Evolutionary conservation across 2,113 vertebrate species (phyloP), one percentile per base, ranked within the genome.

Genomic region (Rissa tridactyla): DNA sequence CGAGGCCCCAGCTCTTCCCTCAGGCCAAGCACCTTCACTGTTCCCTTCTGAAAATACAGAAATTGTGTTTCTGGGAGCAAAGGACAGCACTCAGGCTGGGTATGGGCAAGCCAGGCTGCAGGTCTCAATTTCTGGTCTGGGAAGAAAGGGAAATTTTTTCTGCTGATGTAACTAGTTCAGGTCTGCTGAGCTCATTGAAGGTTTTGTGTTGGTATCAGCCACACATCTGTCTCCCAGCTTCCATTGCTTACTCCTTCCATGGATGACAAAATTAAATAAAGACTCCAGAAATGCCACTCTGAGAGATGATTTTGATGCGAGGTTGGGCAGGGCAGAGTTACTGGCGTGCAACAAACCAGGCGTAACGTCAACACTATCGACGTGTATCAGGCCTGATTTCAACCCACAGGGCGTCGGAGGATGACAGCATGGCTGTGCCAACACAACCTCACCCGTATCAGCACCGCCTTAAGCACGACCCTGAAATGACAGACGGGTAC

Each of bases 341-440:
- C 51, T 60, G 9, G 29, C 3, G 0, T 13, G 60, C 52, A 66
- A 52, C 64, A 83, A 76, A 40, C 27, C 62, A 55, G 66, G 68
- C 4, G 0, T 42, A 16, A 44, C 2, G 1, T 10, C 66, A 79
- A 5, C 44, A 3, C 27, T 46, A 32, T 25, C 0, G 6, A 58
- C 0, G 4, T 18, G 34, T 11, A 29, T 44, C 7, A 2, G 26
- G 51, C 7, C 34, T 27, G 40, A 22, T 30, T 7, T 36, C 78
- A 49, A 18, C 47, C 40, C 27, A 8, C 73, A 32, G 44, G 1
- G 3, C 1, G 5, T 44, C 0, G 0, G 23, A 78, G 38, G 66
- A 11, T 18, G 36, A 30, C 25, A 32, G 51, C 83, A 27, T 3
- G 13, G 17, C 82, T 13, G 36, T 3, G 15, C 61, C 57, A 42